Evolutionary conservation across 2,113 vertebrate genomes (phyloP).

Genomic region (Grallaria varia): DNA sequence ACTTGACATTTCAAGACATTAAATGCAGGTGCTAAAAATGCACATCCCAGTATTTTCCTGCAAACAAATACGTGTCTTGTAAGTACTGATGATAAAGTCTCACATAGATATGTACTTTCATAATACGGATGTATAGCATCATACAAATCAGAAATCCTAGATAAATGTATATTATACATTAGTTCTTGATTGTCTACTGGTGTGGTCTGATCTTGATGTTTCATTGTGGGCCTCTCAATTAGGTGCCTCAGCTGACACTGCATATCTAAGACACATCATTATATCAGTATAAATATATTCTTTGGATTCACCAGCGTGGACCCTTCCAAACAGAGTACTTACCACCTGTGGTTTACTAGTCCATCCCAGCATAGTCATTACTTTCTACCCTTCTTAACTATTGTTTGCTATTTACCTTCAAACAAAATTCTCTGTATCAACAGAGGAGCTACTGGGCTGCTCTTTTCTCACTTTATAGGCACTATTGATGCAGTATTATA

Average conservation of each 20-base stretch:
- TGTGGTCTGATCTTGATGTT: background rate
- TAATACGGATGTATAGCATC: background rate
- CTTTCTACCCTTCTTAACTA: background rate
- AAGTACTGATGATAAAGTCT: background rate
- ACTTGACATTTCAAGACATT: background rate
- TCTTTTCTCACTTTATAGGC: background rate
- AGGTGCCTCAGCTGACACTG: background rate
- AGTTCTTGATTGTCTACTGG: background rate
- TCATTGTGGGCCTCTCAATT: background rate
- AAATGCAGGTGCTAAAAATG: background rate
- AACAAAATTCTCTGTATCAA: background rate
- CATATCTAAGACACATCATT: background rate
- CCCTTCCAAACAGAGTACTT: background rate
- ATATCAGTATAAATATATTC: background rate
- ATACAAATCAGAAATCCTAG: background rate
- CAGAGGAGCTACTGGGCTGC: background rate
- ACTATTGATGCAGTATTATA: background rate
- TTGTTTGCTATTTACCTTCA: background rate
- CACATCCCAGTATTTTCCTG: background rate
- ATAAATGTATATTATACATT: background rate
- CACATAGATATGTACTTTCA: background rate
- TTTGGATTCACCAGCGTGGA: background rate
- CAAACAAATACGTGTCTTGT: background rate
- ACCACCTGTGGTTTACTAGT: background rate
- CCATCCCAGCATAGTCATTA: background rate